phyloP scores from a whole-genome alignment of 2,888 invertebrate species.

The Lycia hirtaria region DNA sequence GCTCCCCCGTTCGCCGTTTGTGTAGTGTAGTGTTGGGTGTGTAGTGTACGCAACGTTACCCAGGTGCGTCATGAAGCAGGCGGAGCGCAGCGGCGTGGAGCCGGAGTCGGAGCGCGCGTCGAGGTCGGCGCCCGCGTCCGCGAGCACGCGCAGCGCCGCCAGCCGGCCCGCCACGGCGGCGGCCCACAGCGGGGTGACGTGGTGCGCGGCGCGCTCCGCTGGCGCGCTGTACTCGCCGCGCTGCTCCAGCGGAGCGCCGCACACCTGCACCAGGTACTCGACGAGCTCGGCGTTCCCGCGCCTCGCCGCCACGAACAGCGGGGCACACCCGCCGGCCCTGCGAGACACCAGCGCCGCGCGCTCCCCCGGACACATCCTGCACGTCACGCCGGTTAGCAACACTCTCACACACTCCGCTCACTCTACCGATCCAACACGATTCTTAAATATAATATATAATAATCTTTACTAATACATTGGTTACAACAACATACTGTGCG shows the following conservation, averaged over 20 bases:
- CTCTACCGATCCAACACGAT: too few species aligned
- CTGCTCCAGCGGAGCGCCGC: conserved; percentile 94
- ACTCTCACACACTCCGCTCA: too few species aligned
- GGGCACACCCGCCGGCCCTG: conserved; percentile 91
- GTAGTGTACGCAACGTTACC: too few species aligned
- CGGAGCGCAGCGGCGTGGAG: conserved; percentile 95
- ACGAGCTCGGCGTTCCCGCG: conserved; percentile 93
- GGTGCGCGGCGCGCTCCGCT: conserved; percentile 92
- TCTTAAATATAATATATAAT: too few species aligned
- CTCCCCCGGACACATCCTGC: conserved; percentile 65
- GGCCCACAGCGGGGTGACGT: conserved; percentile 96
- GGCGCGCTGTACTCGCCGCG: conserved; percentile 92
- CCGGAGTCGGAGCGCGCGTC: conserved; percentile 95
- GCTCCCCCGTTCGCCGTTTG: too few species aligned
- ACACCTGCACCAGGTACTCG: conserved; percentile 93
- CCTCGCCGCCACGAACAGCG: conserved; percentile 93
- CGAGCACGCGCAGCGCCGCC: conserved; percentile 90
- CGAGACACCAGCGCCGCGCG: conserved; percentile 89
- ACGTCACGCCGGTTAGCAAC: too few species aligned
- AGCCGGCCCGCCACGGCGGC: conserved; percentile 95
- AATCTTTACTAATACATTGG: too few species aligned
- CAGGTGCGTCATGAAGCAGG: conserved; percentile 94
- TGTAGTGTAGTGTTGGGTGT: too few species aligned
- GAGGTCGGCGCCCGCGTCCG: conserved; percentile 92
- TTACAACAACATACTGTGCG: too few species aligned